Evolutionary conservation across 1,140 invertebrate genomes (phyloP), one percentile per base, ranked within the genome.

Genomic region (Luehdorfia chinensis): DNA sequence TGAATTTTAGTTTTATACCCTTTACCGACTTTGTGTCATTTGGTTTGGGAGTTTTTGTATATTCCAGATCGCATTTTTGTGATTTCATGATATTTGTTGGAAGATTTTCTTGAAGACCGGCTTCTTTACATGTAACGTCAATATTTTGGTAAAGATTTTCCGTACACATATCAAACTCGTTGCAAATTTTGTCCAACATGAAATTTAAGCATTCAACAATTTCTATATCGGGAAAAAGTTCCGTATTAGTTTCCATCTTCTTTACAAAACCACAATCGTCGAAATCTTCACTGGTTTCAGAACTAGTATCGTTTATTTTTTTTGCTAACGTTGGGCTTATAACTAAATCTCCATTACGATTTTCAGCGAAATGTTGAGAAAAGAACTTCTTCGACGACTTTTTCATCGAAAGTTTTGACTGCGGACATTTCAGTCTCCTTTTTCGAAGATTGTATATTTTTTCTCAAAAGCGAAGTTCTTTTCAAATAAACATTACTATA

Each of bases 141-240:
- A 39, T 30, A 27, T 59, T 30, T 12, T 50, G 41, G 5, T 49
- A 45, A 2, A 71, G 50, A 48, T 66, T 58, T 25, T 66, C 48
- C 12, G 39, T 41, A 51, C 46, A 59, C 48, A 59, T 73, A 8
- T 80, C 61, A n/a, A 76, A 64, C 23, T 73, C 59, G 21, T 53
- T 21, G 30, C 74, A 84, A 2, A 80, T 72, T 37, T 60, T 62
- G 63, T 84, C 74, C 5, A 84, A 43, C 7, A 84, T 59, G 37
- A 48, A 47, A 30, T 75, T 73, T 7, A 84, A 39, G 30, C 76
- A 79, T 27, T 74, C 60, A 15, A 70, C 36, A 41, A 84, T 57
- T 36, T 80, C 72, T 2, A 50, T 19, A 44, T 66, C 48, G 23
- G 50, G 12, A 16, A 45, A 14, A 9, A 47, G 34, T 1, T 52